These are phyloP conservation scores for Clupea harengus DNA, from an alignment of 2,113 vertebrate genomes.

Conservation along the genomic window DNA sequence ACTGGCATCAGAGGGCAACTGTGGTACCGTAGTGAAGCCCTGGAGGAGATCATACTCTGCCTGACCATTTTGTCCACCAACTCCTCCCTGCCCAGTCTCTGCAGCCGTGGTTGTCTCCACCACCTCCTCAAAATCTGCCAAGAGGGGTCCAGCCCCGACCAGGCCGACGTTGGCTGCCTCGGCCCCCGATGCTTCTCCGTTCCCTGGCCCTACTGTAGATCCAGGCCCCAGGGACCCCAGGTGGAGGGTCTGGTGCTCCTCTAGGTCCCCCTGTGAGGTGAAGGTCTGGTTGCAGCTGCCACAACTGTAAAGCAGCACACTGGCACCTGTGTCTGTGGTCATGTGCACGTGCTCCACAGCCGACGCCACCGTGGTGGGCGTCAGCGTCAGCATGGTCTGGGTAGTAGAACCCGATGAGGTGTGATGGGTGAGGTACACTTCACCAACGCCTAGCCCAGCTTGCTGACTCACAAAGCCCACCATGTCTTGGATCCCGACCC, in stretches of 20 bases:
- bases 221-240: constrained; percentile 46
- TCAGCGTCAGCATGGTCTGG: constrained; percentile 60
- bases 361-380: constrained; percentile 52
- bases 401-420: constrained; percentile 41
- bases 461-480: constrained; percentile 72
- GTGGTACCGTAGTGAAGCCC: constrained; percentile 68
- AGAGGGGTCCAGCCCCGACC: constrained; percentile 70
- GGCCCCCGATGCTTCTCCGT: constrained; percentile 41
- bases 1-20: constrained; percentile 57
- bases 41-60: constrained; percentile 76
- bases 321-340: constrained; percentile 69
- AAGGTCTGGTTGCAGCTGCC: constrained; percentile 77
- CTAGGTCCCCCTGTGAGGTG: constrained; percentile 69
- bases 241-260: constrained; percentile 75
- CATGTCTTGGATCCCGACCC: constrained; percentile 63
- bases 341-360: constrained; percentile 69
- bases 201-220: constrained; percentile 31
- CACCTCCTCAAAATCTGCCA: constrained; percentile 78
- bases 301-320: constrained; percentile 75
- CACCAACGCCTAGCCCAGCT: constrained; percentile 67
- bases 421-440: constrained; percentile 70
- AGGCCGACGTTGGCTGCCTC: constrained; percentile 63
- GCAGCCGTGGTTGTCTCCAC: constrained; percentile 74
- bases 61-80: constrained; percentile 57
- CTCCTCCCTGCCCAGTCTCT: constrained; percentile 66